Conservation (phyloP, 2,113 vertebrate genomes). For the Alectura lathami region DNA sequence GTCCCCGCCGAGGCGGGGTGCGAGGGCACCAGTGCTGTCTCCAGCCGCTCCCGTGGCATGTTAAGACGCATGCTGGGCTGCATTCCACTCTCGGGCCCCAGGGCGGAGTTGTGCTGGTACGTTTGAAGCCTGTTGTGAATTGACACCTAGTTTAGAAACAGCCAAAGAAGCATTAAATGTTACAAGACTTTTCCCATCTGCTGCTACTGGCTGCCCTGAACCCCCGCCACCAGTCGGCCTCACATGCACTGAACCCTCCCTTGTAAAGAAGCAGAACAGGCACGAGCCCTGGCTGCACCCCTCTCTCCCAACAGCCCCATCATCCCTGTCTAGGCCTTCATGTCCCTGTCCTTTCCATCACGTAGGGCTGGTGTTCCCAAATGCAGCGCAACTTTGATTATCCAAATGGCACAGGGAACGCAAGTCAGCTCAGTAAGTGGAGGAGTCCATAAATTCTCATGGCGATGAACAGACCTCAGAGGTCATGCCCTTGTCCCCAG, state of each 20-base stretch:
- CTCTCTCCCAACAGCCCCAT: background rate
- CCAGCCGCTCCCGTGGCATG: conserved; percentile 80
- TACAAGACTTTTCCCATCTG: conserved; percentile 90
- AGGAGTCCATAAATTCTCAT: background rate
- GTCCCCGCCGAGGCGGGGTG: conserved; percentile 89
- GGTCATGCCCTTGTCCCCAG: background rate
- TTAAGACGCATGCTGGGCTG: conserved; percentile 87
- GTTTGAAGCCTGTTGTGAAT: conserved; percentile 99
- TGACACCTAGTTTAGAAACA: conserved; percentile 99
- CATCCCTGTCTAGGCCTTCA: background rate
- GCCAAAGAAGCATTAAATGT: conserved; percentile 99
- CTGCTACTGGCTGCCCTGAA: conserved; percentile 75
- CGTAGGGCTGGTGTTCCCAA: background rate
- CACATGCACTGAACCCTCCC: background rate
- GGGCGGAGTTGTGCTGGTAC: conserved; percentile 93
- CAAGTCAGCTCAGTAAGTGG: background rate
- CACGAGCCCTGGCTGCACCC: background rate
- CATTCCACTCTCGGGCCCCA: conserved; percentile 86
- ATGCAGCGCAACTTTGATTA: conserved; percentile 19
- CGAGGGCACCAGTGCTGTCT: conserved; percentile 78
- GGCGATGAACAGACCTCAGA: background rate
- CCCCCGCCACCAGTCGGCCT: background rate
- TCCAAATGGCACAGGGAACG: background rate
- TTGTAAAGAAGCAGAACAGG: background rate
- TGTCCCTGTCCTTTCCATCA: conserved; percentile 22